Base-by-base conservation (phyloP, 1,140 invertebrate species). In the Littorina saxatilis region DNA sequence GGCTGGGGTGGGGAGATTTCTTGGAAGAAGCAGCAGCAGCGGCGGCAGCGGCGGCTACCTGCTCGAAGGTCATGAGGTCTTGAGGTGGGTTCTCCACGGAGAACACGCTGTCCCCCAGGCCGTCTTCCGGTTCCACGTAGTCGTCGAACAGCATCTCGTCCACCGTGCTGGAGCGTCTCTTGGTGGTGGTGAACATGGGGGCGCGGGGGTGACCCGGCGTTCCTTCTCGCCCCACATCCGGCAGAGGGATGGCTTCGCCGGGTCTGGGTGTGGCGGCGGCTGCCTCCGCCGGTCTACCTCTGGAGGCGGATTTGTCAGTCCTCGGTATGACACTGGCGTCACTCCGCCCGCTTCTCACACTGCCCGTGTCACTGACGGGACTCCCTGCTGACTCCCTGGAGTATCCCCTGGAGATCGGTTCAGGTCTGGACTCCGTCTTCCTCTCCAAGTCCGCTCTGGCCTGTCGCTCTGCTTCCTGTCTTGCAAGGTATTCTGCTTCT, bases 121-220 rank as follows among this genome's bases (percentile, higher is more conserved):
- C 66, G 13, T 77, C 83, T 17, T 86, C 86, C 4, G 84, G 79
- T 37, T 86, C 83, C 32, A 90, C 86, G 80, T 90, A 91, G 78
- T 91, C 90, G 83, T 91, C 90, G 82, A 91, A 91, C 35, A 91
- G 82, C 89, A 91, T 89, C 83, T 91, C 90, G 73, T 91, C 90
- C 17, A 91, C 88, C 17, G 90, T 91, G 82, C 90, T 91, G 29
- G 90, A 91, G 11, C 90, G 66, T 20, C 90, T 84, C 72, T 87
- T 89, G 15, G 84, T 79, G 15, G 84, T 82, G 32, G 86, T 84
- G 55, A 89, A 84, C 73, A 87, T 88, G 23, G 88, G 88, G 7
- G 87, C 86, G 80, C 84, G 61, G 61, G 27, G 7, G 43, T 47
- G 43, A 17, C 17, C n/a, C n/a, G n/a, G n/a, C n/a, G n/a, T n/a